Base-by-base conservation (phyloP, 2,113 vertebrate species). In the Gila orcuttii region DNA sequence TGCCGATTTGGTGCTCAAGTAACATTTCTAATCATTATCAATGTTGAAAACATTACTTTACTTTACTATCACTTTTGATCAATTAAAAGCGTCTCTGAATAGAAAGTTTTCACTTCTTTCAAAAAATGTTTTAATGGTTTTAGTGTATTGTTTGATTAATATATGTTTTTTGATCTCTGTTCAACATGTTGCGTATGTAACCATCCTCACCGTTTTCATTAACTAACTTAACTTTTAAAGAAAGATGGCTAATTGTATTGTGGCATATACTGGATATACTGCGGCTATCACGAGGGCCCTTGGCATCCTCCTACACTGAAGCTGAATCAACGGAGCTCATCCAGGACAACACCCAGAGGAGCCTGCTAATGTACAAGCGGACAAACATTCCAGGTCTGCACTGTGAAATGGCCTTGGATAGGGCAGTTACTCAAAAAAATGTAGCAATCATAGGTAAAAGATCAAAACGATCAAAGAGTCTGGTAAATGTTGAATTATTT, bases 291-390 rank as follows among this genome's bases (percentile, higher is more conserved):
- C 13, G 62, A 33, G 39, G 82, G 82, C 52, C 57, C 66, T 80
- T 75, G 66, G 86, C 76, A 28, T 66, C 39, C 76, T 59, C 52
- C 69, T 57, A 59, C 60, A 78, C 28, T 71, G 47, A 23, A 69
- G 76, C 47, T 55, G 64, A 39, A 79, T 57, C 42, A 42, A 42
- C 8, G 13, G 17, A 36, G 31, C 74, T 66, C 64, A 79, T 79
- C 47, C 33, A 68, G 39, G 50, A 55, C 62, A 60, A 12, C 57
- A 78, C 28, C 74, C 62, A 66, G 62, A 77, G 28, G 12, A 25
- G 50, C 47, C 50, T 77, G 11, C 75, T 55, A 5, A 77, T 23
- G 28, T n/a, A 5, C 1, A 60, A 13, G 1, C 3, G 6, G 23
- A 79, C 77, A 79, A 79, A 23, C 55, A 60, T 21, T 79, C 77